Conservation (phyloP, 2,888 invertebrate species). For the Idaea dimidiata region DNA sequence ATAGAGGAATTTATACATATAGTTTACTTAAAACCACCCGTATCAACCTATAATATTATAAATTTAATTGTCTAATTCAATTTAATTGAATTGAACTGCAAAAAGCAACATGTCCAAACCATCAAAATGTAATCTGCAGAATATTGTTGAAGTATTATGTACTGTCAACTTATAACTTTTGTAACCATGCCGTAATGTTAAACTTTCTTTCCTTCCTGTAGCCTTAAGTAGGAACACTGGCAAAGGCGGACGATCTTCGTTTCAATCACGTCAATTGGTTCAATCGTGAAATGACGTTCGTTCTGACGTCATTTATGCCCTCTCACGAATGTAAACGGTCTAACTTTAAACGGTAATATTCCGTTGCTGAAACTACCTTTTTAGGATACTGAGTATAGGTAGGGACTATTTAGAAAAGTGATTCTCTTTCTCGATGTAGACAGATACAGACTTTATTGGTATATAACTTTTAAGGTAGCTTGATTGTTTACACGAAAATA, state of each 20-base stretch:
- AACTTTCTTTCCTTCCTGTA: constrained; percentile 1
- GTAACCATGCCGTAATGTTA: background rate
- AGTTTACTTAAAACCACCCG: no score
- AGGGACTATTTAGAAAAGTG: background rate
- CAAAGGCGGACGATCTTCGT: constrained; percentile 31
- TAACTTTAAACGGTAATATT: constrained; percentile 55
- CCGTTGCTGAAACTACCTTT: constrained; percentile 37
- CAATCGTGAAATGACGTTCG: constrained; percentile 67
- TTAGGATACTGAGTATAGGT: background rate
- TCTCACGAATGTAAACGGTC: constrained; percentile 40
- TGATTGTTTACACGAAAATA: no score
- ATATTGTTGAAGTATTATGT: no score
- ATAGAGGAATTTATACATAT: no score
- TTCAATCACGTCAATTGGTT: constrained; percentile 73
- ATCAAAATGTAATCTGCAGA: no score
- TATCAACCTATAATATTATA: no score
- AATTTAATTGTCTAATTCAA: no score
- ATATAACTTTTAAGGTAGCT: no score
- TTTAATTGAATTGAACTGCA: no score
- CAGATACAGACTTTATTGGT: no score
- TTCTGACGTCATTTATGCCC: constrained; percentile 63
- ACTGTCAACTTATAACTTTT: background rate
- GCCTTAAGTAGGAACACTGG: constrained; percentile 19
- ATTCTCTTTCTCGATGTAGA: background rate
- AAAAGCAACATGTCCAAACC: no score